These are phyloP conservation scores for Aurelia sp. DNA, from an alignment of 30 jellyfish, hydroid and myxozoan species.

Conservation along the genomic window DNA sequence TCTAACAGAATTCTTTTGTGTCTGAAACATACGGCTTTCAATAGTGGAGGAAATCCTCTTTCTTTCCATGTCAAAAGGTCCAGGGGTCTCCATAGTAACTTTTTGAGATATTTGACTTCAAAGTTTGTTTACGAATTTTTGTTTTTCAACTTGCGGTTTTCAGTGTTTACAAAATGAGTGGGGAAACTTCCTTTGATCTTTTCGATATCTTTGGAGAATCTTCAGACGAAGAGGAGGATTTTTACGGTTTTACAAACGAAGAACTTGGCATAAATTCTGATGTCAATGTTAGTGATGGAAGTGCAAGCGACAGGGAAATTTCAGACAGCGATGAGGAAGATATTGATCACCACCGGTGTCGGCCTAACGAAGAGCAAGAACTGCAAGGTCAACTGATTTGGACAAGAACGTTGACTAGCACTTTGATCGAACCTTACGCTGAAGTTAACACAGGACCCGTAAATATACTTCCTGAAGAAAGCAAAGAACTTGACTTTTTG, in stretches of 20 bases:
- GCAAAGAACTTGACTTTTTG: background rate
- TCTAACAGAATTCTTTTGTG: too few relatives aligned
- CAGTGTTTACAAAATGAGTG: too few relatives aligned
- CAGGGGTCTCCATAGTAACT: too few relatives aligned
- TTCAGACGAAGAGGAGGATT: slow-evolving; percentile 4
- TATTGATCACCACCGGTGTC: background rate
- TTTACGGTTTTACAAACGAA: background rate
- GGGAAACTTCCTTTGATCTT: background rate
- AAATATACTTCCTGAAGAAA: background rate
- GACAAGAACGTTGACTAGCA: background rate
- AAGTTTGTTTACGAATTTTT: too few relatives aligned
- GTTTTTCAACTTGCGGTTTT: too few relatives aligned
- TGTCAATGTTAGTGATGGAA: background rate
- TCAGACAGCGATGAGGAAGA: background rate
- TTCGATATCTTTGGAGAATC: slow-evolving; percentile 8
- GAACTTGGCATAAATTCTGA: background rate
- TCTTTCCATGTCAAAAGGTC: too few relatives aligned
- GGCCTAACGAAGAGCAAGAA: background rate
- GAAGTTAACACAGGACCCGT: background rate
- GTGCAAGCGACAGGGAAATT: background rate
- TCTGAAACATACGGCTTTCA: too few relatives aligned
- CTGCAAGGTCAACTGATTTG: background rate
- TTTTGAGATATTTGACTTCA: too few relatives aligned
- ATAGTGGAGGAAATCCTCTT: too few relatives aligned
- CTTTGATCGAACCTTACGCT: background rate